phyloP scores from a whole-genome alignment of 2,797 vertebrate species.

The Xiphophorus birchmanni region DNA sequence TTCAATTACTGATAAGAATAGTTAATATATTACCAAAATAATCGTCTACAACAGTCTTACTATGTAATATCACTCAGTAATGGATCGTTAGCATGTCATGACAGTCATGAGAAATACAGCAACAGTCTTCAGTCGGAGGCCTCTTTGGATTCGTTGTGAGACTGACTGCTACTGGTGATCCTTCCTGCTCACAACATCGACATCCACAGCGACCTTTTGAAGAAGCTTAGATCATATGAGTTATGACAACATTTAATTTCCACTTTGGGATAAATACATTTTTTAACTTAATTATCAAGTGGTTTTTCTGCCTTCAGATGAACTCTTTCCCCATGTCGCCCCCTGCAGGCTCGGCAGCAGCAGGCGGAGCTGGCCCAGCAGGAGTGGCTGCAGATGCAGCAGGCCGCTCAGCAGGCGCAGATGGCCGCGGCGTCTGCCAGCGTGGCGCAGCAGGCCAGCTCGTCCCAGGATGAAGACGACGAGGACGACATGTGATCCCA shows the following conservation, averaged over 20 bases:
- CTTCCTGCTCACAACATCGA: background rate
- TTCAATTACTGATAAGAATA: too few relatives aligned
- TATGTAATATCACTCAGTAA: background rate
- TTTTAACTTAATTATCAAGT: background rate
- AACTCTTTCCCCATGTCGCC: background rate
- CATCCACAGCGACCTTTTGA: background rate
- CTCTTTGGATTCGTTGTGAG: background rate
- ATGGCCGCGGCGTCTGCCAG: constrained; percentile 94
- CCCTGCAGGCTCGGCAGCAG: constrained; percentile 92
- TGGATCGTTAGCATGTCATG: background rate
- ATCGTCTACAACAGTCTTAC: background rate
- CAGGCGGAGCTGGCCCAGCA: constrained; percentile 98
- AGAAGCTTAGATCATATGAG: background rate
- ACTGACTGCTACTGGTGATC: background rate
- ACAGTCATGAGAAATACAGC: background rate
- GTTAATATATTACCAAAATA: too few relatives aligned
- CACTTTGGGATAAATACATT: background rate
- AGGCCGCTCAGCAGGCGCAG: constrained; percentile 97
- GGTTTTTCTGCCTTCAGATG: background rate
- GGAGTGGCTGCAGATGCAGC: constrained; percentile 99
- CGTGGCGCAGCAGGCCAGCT: constrained; percentile 91
- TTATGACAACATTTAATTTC: background rate
- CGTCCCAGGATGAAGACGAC: constrained; percentile 98
- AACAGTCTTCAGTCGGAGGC: background rate
- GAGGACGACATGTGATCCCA: constrained; percentile 94